A percentile compares a stretch with the other conserved stretches of the same genome.
phyloP scores from a whole-genome alignment of 2,797 vertebrate species.

The Eleutherodactylus coqui region DNA sequence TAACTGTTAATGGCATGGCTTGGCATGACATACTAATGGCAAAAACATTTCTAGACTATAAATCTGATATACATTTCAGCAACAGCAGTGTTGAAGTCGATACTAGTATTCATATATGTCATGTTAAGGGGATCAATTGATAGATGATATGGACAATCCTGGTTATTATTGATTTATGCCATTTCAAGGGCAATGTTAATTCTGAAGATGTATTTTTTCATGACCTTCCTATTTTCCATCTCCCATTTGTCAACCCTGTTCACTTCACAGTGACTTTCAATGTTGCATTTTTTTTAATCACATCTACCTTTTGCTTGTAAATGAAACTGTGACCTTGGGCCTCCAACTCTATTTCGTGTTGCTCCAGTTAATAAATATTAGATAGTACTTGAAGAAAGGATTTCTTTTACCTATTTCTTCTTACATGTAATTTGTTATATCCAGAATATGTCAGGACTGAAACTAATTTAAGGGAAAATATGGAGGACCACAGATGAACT shows the following conservation, averaged over 20 bases:
- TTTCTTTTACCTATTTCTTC: constrained; percentile 56
- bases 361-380: constrained; percentile 59
- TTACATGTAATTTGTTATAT: constrained; percentile 32
- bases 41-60: not conserved
- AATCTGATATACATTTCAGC: not conserved
- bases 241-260: constrained; percentile 59
- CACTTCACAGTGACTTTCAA: constrained; percentile 54
- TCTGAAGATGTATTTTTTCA: constrained; percentile 59
- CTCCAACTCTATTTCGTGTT: constrained; percentile 49
- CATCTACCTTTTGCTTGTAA: constrained; percentile 49
- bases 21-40: not conserved
- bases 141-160: constrained; percentile 13
- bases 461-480: constrained; percentile 32
- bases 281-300: constrained; percentile 59
- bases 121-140: constrained; percentile 45
- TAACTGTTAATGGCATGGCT: not conserved
- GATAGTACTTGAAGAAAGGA: constrained; percentile 52
- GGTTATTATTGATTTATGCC: constrained; percentile 59
- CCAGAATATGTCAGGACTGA: constrained; percentile 10
- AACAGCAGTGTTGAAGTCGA: constrained; percentile 1
- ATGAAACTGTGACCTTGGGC: constrained; percentile 58
- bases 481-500: not conserved
- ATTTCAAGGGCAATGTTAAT: constrained; percentile 61
- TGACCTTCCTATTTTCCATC: constrained; percentile 58
- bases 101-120: constrained; percentile 25